Evolutionary conservation across 1,140 invertebrate genomes (phyloP), one percentile per base, ranked within the genome.

Genomic region (Drosophila oshimai): DNA sequence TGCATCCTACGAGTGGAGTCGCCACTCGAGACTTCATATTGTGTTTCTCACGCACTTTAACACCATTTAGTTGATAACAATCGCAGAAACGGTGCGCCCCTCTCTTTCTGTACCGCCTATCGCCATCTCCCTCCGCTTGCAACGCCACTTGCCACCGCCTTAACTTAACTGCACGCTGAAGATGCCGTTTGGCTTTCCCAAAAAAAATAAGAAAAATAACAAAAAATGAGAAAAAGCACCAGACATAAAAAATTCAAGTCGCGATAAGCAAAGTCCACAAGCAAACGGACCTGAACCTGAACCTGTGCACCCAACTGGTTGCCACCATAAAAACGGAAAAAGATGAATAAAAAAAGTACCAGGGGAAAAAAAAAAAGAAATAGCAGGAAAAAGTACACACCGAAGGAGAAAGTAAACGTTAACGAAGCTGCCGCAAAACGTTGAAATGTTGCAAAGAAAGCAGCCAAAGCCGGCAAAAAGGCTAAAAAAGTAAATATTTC

Each of bases 11-110:
- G 42, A 49, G 13, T 26, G 15, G 6, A 10, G 33, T n/a, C n/a
- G n/a, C n/a, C n/a, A 29, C 33, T 17, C 6, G 26, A 65, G 61
- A 36, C 61, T 50, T 65, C 58, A 65, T 22, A 36, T 70, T 65
- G 65, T 77, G 50, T 77, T 86, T 86, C 80, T 86, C 80, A 86
- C 80, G 80, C 80, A 86, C 80, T 86, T 86, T 87, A 86, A 86
- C 80, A 86, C 80, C 81, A 87, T 86, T 86, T 86, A 86, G 68
- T 76, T 87, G 76, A 86, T 86, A 87, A 87, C 81, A 87, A 86
- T 86, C 80, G 72, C 72, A 61, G 49, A 53, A 46, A 50, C 73
- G 41, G 33, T 47, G 57, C 13, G 34, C 22, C 36, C 50, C 60
- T 42, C 37, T 54, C 15, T 33, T 45, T 46, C 22, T 24, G 3